Evolutionary conservation across 1,140 invertebrate species (phyloP), one percentile per base, ranked within the genome.

Genomic region (Drosophila rhopaloa): DNA sequence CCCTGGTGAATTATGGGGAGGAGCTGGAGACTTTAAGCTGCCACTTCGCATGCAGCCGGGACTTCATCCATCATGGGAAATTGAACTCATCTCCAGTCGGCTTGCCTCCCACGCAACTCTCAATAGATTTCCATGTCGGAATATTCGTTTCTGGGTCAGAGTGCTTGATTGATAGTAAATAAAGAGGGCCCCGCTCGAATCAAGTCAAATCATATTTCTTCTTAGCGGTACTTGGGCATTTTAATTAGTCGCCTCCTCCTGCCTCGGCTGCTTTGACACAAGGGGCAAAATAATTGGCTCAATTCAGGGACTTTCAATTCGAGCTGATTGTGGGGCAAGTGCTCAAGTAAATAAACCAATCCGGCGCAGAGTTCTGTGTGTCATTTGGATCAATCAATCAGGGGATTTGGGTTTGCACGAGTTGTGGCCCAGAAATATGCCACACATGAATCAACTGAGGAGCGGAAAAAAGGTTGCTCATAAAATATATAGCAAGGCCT

Each of bases 351-450:
- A 56, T 56, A 73, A 67, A 44, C 56, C 44, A 61, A 76, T 83
- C 80, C 56, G 40, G 50, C 59, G 60, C 60, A 81, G 50, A 65
- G 32, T 50, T 62, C 53, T 65, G 54, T 47, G 35, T 68, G 62
- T 51, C 66, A 44, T 58, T 70, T 62, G 47, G 40, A 16, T 44
- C 78, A 74, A 74, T 81, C 79, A 65, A 81, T 84, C 74, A 81
- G 57, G 56, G 37, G 37, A 70, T 84, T 76, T 83, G 62, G 56
- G 75, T 63, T 75, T 51, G 35, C 50, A n/a, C 11, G 50, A 46
- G 44, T 9, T 24, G 54, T 73, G 70, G 54, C 32, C 66, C 40
- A 62, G 51, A 82, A 82, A 82, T 76, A 79, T 79, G 71, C 32
- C 41, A 2, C 35, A 24, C 56, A 86, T 85, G 66, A 81, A 81